A percentile compares a stretch with the other conserved stretches of the same genome.
phyloP scores from a whole-genome alignment of 2,888 invertebrate species.

The Nephrotoma flavescens region DNA sequence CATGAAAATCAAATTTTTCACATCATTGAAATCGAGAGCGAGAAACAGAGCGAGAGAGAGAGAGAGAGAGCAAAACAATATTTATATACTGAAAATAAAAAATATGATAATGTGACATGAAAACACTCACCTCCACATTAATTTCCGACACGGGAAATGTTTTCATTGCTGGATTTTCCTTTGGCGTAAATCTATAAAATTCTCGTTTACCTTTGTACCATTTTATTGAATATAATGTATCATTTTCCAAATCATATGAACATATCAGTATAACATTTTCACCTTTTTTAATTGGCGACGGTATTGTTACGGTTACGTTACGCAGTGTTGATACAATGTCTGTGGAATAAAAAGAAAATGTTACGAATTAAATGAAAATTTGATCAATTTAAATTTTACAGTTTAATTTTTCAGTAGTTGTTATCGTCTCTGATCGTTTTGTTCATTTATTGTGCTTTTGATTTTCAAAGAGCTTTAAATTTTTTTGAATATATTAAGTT shows the following conservation, averaged over 20 bases:
- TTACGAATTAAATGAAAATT: background rate
- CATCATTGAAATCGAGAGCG: background rate
- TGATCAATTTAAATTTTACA: too few species aligned
- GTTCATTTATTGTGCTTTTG: too few species aligned
- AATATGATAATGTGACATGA: background rate
- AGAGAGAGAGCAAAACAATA: background rate
- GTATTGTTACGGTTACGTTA: conserved; percentile 22
- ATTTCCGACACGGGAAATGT: conserved; percentile 41
- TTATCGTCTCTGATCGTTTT: too few species aligned
- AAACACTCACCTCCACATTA: conserved; percentile 38
- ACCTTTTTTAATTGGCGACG: conserved; percentile 42
- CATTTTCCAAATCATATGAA: conserved; percentile 46
- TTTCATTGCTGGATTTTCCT: conserved; percentile 45
- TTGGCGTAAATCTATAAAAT: conserved; percentile 47
- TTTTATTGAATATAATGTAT: conserved; percentile 49
- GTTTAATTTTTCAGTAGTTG: too few species aligned
- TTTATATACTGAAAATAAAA: background rate
- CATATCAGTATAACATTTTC: conserved; percentile 42
- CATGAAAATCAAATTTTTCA: background rate
- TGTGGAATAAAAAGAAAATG: background rate
- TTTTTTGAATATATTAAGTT: too few species aligned
- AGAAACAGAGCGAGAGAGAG: background rate
- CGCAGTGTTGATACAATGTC: background rate
- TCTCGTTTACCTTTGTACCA: conserved; percentile 50
- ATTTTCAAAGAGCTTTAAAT: too few species aligned